Evolutionary conservation across 2,888 invertebrate genomes (phyloP), one percentile per base, ranked within the genome.

Genomic region (Pyrocoelia pectoralis): DNA sequence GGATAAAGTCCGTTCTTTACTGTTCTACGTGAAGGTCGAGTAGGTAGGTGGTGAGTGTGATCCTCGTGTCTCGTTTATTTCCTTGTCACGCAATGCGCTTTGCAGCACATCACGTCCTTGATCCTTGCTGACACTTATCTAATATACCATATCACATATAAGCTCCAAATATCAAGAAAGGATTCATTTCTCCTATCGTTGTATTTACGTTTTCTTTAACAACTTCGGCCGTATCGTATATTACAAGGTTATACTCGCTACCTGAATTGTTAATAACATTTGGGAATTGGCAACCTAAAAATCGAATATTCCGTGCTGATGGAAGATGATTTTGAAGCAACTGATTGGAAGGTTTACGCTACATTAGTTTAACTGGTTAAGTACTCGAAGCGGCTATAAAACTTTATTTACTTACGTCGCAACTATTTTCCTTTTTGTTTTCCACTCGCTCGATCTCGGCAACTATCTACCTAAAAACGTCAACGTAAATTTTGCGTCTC

Each of bases 101-200:
- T 68, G 66, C 70, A 68, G 73, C 65, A 62, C 65, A 67, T 68
- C 68, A 68, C 74, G 70, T 72, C 68, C 70, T 66, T 75, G 74
- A 75, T 74, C 73, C 72, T 63, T 70, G 71, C 72, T 75, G 74
- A 75, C 74, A 75, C 74, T 75, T 73, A 75, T 75, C 74, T 75
- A 75, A 75, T 75, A 74, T 75, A 74, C 73, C 74, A 74, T 74
- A 74, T 74, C 73, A 74, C 33, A 33, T 74, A 74, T 75, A 75
- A 74, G 73, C 74, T 73, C 70, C 68, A 72, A 71, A 72, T 73
- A 74, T 74, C 72, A 69, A 68, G 68, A 66, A 68, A 71, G 73
- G 73, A 73, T 73, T 71, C 72, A 69, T 72, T 68, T 68, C 66
- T 68, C 65, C 67, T 68, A 65, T 66, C 63, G 68, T 68, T 55